Percentiles rank a stretch among this genome's conserved stretches.
Evolutionary conservation across 2,113 vertebrate species (phyloP).

Genomic region (Aplodontia rufa): DNA sequence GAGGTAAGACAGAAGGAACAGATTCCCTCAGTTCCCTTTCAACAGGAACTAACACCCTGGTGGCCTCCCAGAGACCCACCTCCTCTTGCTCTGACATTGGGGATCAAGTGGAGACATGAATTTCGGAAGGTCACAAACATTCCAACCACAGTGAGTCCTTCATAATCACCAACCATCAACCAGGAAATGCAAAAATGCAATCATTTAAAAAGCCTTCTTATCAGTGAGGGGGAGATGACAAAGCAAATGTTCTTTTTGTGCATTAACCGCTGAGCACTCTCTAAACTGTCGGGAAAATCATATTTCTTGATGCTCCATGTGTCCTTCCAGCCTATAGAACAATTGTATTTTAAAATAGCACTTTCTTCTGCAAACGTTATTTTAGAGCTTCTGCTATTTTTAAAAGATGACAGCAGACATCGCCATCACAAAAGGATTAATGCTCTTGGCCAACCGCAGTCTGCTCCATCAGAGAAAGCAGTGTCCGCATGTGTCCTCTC

Average conservation of each 20-base stretch:
- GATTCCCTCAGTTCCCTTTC: too few relatives aligned
- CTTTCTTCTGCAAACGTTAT: not conserved
- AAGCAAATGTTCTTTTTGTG: not conserved
- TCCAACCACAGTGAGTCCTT: not conserved
- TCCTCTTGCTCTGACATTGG: not conserved
- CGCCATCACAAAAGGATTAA: not conserved
- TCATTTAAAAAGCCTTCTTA: not conserved
- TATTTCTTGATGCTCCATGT: not conserved
- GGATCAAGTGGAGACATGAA: too few relatives aligned
- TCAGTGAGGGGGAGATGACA: not conserved
- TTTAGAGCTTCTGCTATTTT: not conserved
- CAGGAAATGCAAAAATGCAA: not conserved
- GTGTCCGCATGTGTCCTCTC: too few relatives aligned
- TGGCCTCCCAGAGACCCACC: too few relatives aligned
- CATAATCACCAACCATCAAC: not conserved
- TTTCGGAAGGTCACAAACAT: not conserved
- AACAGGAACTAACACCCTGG: not conserved
- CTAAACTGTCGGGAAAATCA: not conserved
- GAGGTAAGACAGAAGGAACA: fast-evolving
- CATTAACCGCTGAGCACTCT: not conserved
- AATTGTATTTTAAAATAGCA: not conserved
- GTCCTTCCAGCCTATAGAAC: not conserved
- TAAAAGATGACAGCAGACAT: not conserved
- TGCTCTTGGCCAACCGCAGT: not conserved
- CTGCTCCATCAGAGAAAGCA: not conserved